Evolutionary conservation across 2,797 vertebrate species (phyloP).

Genomic region (Melopsittacus undulatus): DNA sequence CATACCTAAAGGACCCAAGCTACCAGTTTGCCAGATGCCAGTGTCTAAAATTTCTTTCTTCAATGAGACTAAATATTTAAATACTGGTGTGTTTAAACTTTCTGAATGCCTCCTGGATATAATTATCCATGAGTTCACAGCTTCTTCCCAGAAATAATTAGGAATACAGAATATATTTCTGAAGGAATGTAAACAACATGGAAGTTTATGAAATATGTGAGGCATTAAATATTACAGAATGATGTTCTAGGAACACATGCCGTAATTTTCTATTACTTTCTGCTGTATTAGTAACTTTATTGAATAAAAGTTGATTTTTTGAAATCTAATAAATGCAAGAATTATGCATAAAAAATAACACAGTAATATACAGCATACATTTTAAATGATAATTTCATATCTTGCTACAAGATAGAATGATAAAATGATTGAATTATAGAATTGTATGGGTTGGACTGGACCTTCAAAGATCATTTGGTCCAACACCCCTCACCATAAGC

Average conservation of each 20-base stretch:
- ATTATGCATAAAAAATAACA: not conserved
- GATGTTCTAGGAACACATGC: not conserved
- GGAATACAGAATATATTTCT: not conserved
- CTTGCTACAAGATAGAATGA: not conserved
- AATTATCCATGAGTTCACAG: not conserved
- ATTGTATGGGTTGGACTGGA: not conserved
- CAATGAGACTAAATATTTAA: not conserved
- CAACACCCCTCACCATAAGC: not conserved
- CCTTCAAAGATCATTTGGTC: not conserved
- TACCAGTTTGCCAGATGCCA: not conserved
- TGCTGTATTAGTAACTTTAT: not conserved
- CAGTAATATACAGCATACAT: not conserved
- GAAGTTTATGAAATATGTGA: not conserved
- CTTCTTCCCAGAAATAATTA: not conserved
- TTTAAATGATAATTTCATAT: not conserved
- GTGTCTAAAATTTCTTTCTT: not conserved
- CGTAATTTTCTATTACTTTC: not conserved
- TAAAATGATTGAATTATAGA: not conserved
- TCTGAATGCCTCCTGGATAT: not conserved
- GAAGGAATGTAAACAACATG: not conserved
- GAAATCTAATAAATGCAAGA: not conserved
- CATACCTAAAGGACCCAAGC: not conserved
- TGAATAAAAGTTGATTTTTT: not conserved
- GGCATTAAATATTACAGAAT: not conserved
- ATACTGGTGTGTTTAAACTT: not conserved